A percentile compares a stretch with the other conserved stretches of the same genome.
Evolutionary conservation across 1,140 invertebrate species (phyloP).

Genomic region (Drosophila kurseongensis): DNA sequence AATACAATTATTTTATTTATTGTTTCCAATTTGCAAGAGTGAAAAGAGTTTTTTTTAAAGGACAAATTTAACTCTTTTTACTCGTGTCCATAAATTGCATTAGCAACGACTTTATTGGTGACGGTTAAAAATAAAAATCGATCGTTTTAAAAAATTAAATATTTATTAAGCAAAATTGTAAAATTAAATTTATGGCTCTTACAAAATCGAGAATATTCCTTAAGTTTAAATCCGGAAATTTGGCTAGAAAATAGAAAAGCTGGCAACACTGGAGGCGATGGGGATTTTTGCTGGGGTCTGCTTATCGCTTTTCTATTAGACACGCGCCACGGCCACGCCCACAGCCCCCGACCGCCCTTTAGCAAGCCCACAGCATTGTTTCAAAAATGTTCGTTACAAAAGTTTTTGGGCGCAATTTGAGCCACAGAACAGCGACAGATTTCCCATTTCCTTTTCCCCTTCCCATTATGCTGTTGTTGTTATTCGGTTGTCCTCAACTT

Average conservation of each 20-base stretch:
- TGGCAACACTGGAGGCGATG: constrained; percentile 6
- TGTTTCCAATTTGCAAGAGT: too few relatives aligned
- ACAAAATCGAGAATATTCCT: background rate
- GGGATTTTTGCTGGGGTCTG: background rate
- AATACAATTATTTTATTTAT: too few relatives aligned
- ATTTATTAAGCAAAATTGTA: too few relatives aligned
- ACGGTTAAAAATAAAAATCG: too few relatives aligned
- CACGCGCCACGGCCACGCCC: constrained; percentile 42
- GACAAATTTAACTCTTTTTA: too few relatives aligned
- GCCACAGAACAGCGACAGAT: constrained; percentile 47
- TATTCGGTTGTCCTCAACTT: constrained; percentile 54
- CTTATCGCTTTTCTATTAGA: constrained; percentile 80
- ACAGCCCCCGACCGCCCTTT: background rate
- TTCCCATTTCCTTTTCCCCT: constrained; percentile 16
- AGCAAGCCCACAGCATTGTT: constrained; percentile 26
- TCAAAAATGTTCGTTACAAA: constrained; percentile 51
- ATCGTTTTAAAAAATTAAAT: too few relatives aligned
- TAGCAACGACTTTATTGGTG: too few relatives aligned
- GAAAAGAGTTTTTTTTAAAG: too few relatives aligned
- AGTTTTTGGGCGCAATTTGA: constrained; percentile 30
- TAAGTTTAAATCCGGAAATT: background rate
- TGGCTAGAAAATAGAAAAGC: constrained; percentile 12
- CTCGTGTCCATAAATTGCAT: too few relatives aligned
- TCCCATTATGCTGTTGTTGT: constrained; percentile 21
- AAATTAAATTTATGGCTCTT: background rate